Evolutionary conservation across 1,140 invertebrate genomes (phyloP), one percentile per base, ranked within the genome.

Genomic region (Drosophila melanica): DNA sequence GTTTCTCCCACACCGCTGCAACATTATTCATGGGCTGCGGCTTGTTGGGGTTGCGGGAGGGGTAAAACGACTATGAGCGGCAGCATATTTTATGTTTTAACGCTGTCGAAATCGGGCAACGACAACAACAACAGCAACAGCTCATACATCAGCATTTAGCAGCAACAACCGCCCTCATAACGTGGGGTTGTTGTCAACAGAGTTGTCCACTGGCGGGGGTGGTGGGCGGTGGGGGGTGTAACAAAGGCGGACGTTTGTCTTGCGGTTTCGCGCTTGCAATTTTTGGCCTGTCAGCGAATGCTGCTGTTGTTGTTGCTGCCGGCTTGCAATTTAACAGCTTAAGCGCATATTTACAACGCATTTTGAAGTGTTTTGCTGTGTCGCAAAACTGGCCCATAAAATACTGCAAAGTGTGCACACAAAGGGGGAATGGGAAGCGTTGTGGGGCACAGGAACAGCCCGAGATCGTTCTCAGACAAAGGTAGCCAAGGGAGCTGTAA

Each of bases 11-110:
- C 42, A 62, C 59, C 74, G 71, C 85, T 77, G 63, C 75, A 82
- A 86, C 86, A 90, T 90, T 90, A 90, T 90, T 90, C 86, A 90
- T 86, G 70, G 65, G 58, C 47, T 67, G 64, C 14, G 59, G 53
- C 42, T 64, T 75, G 39, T 27, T 20, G 18, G 27, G 3, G 47
- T 14, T 11, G 59, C 11, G 47, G n/a, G 20, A 20, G 63, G 47
- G 63, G 60, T 60, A 37, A 53, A 81, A 65, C 39, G 45, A 66
- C 65, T 57, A 69, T 75, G 57, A 87, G 68, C 69, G 79, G 81
- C 84, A 90, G 87, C 87, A 90, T 90, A 90, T 90, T 90, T 90
- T 90, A 90, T 90, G 87, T 86, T 90, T 90, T 90, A 90, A 86
- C 87, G 87, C 75, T 90, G 86, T 85, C 81, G 82, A 90, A 90